Base-by-base conservation (phyloP, 2,888 invertebrate species). In the Clistopyga incitator region DNA sequence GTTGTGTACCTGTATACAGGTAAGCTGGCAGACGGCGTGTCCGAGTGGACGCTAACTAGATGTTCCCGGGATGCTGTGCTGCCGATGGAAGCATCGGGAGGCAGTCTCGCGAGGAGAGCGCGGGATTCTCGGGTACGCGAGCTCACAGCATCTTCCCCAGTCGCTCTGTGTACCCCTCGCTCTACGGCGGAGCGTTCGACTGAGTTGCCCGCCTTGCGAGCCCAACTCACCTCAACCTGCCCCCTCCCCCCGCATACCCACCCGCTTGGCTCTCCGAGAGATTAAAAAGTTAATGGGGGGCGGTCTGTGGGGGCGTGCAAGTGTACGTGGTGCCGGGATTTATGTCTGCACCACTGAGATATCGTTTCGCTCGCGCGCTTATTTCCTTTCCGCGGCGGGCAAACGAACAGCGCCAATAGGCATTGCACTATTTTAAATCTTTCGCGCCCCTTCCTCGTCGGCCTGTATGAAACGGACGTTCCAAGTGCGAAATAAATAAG, bases 241-340 rank as follows among this genome's bases (percentile, higher is more conserved):
- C 82, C 75, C 78, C 81, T 23, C 79, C 82, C 75, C 78, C 81
- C 25, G 56, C 72, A 67, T 67, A 72, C 42, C 72, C 59, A 72
- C 42, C 72, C 59, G 86, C 54, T 72, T 65, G 79, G 80, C 79
- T 75, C 85, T 81, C 86, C 78, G 88, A 90, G 92, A 92, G 92
- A 93, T 93, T 92, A 93, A 93, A 93, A 93, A 93, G 92, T 93
- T 93, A 93, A 93, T 93, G 92, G 92, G 92, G 90, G 93, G 93
- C 92, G 93, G 92, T 90, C 89, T 91, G 91, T 90, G 92, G 92
- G 92, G 93, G 92, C 92, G 93, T 92, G 91, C 91, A 90, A 90
- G 92, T 90, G 91, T 92, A 92, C 92, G 91, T 91, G 93, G 91
- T 92, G 92, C 92, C 90, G 91, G 92, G 91, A 93, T 93, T 93